A percentile compares a stretch with the other conserved stretches of the same genome.
Conservation (phyloP, 53 echinoderm and acorn worm genomes). For the Zoroaster sp. region DNA sequence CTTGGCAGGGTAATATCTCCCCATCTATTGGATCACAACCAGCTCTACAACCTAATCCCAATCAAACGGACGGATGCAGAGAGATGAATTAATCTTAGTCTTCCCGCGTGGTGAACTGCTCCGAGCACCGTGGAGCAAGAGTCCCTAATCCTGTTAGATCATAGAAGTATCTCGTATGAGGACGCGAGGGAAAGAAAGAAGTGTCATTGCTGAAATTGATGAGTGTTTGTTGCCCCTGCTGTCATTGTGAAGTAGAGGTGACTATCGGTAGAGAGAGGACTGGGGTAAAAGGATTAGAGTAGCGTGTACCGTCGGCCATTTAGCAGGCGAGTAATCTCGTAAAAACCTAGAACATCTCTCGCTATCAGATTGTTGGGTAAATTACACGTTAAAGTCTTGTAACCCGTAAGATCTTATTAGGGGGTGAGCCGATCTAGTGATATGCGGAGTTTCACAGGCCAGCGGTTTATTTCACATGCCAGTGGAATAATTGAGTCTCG, state of each 20-base stretch:
- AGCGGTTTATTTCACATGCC: slow-evolving; percentile 12
- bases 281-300: slow-evolving; percentile 42
- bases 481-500: background rate
- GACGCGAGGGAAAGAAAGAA: slow-evolving; percentile 20
- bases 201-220: slow-evolving; percentile 47
- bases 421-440: slow-evolving; percentile 12
- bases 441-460: slow-evolving; percentile 16
- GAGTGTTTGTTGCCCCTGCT: slow-evolving; percentile 37
- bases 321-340: slow-evolving; percentile 55
- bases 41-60: slow-evolving; percentile 45
- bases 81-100: background rate
- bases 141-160: slow-evolving; percentile 54
- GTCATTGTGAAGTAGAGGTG: slow-evolving; percentile 9
- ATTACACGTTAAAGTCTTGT: slow-evolving; percentile 59
- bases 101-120: background rate
- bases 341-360: slow-evolving; percentile 48
- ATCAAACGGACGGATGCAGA: slow-evolving; percentile 26
- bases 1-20: slow-evolving; percentile 30
- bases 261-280: background rate
- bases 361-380: slow-evolving; percentile 56
- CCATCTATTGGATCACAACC: slow-evolving; percentile 54
- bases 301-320: slow-evolving; percentile 51
- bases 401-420: slow-evolving; percentile 57
- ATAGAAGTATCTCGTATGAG: slow-evolving; percentile 22
- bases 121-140: slow-evolving; percentile 4